A percentile compares a stretch with the other conserved stretches of the same genome.
These are phyloP conservation scores for Pachyseris speciosa DNA, from an alignment of 64 coral and sea anemone genomes.

Conservation along the genomic window DNA sequence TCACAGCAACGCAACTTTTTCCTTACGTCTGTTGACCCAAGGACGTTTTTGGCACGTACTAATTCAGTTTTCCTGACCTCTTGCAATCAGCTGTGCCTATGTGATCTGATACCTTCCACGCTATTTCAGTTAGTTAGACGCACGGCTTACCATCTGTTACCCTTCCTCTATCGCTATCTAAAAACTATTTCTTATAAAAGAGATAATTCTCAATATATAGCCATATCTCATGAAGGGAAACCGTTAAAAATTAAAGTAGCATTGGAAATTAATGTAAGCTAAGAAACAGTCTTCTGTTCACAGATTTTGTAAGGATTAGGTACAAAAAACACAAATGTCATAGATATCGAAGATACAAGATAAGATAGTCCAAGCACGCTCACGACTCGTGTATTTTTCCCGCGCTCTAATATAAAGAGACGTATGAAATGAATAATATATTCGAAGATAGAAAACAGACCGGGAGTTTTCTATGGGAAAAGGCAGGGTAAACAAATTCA, in stretches of 20 bases:
- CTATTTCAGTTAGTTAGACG: not conserved
- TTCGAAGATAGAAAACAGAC: not conserved
- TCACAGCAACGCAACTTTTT: too few species aligned
- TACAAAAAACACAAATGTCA: not conserved
- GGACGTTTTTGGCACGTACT: too few species aligned
- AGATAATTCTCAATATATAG: not conserved
- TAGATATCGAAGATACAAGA: not conserved
- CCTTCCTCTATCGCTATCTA: not conserved
- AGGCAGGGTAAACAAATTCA: not conserved
- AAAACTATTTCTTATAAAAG: not conserved
- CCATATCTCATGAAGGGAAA: not conserved
- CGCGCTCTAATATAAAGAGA: not conserved
- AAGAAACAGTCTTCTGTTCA: not conserved
- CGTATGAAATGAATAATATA: slow-evolving; percentile 1
- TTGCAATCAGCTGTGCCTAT: not conserved
- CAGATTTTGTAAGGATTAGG: too few species aligned
- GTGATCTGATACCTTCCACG: not conserved
- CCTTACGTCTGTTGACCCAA: too few species aligned
- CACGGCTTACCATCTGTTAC: not conserved
- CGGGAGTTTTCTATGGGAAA: not conserved
- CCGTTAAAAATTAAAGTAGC: not conserved
- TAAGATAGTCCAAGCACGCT: not conserved
- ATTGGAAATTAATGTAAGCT: too few species aligned
- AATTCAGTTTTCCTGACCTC: not conserved
- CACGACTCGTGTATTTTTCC: not conserved